Evolutionary conservation across 92 coral and sea anemone genomes (phyloP).

Genomic region (Palythoa heliodiscus): DNA sequence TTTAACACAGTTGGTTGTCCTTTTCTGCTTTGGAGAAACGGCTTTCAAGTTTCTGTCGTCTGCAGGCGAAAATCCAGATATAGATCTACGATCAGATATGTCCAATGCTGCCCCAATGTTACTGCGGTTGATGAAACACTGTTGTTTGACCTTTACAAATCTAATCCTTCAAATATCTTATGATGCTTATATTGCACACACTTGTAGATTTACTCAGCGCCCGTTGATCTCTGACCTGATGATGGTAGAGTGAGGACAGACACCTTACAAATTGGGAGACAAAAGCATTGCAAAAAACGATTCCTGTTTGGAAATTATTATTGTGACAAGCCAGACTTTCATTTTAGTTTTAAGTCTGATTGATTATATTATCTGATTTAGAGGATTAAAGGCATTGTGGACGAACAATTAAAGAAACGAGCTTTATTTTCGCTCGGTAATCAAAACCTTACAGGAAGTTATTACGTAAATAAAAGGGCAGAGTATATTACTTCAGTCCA

Average conservation of each 20-base stretch:
- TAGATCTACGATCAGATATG: constrained; percentile 22
- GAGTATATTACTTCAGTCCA: not conserved
- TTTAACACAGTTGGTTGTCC: not conserved
- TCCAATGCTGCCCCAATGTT: not conserved
- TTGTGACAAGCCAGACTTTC: not conserved
- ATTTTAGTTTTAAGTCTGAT: not conserved
- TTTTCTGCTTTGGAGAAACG: not conserved
- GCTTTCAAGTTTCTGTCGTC: not conserved
- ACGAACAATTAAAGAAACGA: not conserved
- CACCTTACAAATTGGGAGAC: not conserved
- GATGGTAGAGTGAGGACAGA: constrained; percentile 2
- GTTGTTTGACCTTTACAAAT: constrained; percentile 18
- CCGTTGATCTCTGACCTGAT: not conserved
- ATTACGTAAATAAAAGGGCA: constrained; percentile 1
- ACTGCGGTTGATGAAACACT: constrained; percentile 6
- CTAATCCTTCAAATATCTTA: not conserved
- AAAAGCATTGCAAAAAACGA: not conserved
- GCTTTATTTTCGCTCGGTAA: too few relatives aligned
- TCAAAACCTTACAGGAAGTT: not conserved
- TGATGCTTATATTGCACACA: not conserved
- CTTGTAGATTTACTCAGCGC: not conserved
- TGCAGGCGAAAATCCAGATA: not conserved
- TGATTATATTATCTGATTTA: not conserved
- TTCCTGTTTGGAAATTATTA: not conserved
- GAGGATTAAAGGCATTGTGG: not conserved